Percentiles rank a stretch among this genome's conserved stretches.
These are phyloP conservation scores for Chymomyza fuscimana DNA, from an alignment of 2,888 invertebrate species.

Conservation along the genomic window DNA sequence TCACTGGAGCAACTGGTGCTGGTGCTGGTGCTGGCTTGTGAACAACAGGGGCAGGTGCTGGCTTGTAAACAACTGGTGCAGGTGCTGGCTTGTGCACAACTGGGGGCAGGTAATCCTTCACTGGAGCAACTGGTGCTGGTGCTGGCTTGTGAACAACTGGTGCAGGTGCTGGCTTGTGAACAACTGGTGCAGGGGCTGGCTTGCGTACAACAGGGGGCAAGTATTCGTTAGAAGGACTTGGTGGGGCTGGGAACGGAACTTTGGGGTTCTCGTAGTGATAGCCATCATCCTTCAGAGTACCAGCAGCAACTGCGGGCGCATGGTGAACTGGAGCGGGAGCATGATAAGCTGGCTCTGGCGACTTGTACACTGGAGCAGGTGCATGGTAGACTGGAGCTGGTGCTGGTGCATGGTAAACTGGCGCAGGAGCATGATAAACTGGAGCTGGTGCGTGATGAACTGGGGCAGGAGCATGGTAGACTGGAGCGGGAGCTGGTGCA, in stretches of 20 bases:
- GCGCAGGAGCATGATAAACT: constrained; percentile 26
- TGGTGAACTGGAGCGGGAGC: constrained; percentile 10
- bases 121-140: constrained; percentile 18
- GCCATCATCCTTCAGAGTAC: constrained; percentile 58
- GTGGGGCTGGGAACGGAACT: constrained; percentile 33
- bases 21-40: constrained; percentile 29
- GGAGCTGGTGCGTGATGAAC: constrained; percentile 30
- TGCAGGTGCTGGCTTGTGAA: constrained; percentile 15
- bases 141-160: constrained; percentile 30
- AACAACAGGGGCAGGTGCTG: constrained; percentile 17
- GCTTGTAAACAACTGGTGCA: constrained; percentile 14
- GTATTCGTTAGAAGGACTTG: constrained; percentile 13
- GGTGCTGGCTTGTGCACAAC: constrained; percentile 27
- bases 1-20: constrained; percentile 24
- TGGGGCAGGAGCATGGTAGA: constrained; percentile 22
- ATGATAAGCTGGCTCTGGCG: constrained; percentile 6
- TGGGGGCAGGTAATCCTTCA: constrained; percentile 36
- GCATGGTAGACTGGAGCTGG: constrained; percentile 18
- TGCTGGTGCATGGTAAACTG: constrained; percentile 9
- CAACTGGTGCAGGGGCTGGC: constrained; percentile 18
- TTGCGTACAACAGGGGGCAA: constrained; percentile 28
- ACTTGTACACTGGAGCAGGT: constrained; percentile 3
- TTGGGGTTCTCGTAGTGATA: constrained; percentile 54
- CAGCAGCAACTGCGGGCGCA: constrained; percentile 30
- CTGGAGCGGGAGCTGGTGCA: constrained; percentile 28